These are phyloP conservation scores for Phyllotis vaccarum DNA, from an alignment of 2,797 vertebrate species.

Conservation along the genomic window DNA sequence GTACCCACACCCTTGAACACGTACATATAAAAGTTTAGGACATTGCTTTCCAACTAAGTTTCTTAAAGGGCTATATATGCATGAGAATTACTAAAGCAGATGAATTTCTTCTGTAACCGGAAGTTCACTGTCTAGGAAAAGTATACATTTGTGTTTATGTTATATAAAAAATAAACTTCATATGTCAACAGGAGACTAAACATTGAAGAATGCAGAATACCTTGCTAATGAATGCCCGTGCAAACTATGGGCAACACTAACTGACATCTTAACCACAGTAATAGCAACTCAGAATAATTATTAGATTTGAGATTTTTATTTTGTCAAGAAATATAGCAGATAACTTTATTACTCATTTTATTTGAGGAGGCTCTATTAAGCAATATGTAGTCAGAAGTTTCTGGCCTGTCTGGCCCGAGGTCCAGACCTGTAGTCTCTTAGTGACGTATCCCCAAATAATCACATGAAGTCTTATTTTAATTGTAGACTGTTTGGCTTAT, in stretches of 20 bases:
- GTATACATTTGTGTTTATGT: background rate
- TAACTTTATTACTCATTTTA: conserved; percentile 9
- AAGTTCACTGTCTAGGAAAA: conserved; percentile 8
- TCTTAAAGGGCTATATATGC: background rate
- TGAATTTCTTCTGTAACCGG: background rate
- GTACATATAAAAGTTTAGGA: background rate
- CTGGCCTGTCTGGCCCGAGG: no score
- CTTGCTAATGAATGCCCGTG: background rate
- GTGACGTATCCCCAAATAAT: no score
- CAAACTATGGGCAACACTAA: background rate
- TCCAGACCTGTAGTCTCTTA: no score
- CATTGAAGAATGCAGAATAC: background rate
- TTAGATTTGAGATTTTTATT: background rate
- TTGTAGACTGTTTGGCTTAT: no score
- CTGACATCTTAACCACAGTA: background rate
- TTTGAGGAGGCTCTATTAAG: conserved; percentile 24
- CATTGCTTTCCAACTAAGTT: background rate
- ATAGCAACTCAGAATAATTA: background rate
- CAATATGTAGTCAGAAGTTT: background rate
- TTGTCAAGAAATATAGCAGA: background rate
- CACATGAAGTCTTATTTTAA: no score
- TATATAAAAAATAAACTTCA: background rate
- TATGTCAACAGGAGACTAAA: background rate
- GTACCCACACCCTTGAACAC: background rate
- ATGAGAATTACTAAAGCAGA: conserved; percentile 16